phyloP scores from a whole-genome alignment of 2,888 invertebrate species.

The Pollenia labialis region DNA sequence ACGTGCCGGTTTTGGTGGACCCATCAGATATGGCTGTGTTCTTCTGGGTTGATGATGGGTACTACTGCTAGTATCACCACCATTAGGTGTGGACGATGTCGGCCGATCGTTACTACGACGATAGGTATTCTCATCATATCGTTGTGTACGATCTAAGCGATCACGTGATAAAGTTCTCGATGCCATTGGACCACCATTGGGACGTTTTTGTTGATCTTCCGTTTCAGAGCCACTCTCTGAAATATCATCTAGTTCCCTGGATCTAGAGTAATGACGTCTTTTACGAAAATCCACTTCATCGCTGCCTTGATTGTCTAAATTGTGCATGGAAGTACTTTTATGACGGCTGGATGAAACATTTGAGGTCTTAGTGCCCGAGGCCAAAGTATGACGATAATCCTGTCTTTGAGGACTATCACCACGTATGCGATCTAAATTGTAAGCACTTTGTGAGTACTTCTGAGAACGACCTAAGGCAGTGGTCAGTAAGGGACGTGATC shows the following conservation, averaged over 20 bases:
- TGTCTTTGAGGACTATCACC: slow-evolving; percentile 75
- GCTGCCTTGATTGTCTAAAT: slow-evolving; percentile 80
- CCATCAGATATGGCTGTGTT: slow-evolving; percentile 74
- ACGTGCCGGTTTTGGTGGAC: slow-evolving; percentile 84
- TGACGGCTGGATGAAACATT: slow-evolving; percentile 76
- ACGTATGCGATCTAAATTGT: slow-evolving; percentile 81
- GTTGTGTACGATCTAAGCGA: slow-evolving; percentile 77
- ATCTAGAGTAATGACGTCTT: slow-evolving; percentile 83
- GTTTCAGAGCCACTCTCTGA: slow-evolving; percentile 84
- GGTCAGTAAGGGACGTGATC: slow-evolving; percentile 78
- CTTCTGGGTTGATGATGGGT: slow-evolving; percentile 71
- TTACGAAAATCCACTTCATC: slow-evolving; percentile 83
- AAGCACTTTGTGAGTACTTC: slow-evolving; percentile 84
- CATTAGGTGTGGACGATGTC: slow-evolving; percentile 71
- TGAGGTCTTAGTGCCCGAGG: slow-evolving; percentile 71
- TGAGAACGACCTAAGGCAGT: slow-evolving; percentile 78
- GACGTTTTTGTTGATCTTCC: slow-evolving; percentile 80
- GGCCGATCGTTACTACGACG: slow-evolving; percentile 77
- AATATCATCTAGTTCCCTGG: slow-evolving; percentile 84
- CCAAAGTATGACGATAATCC: slow-evolving; percentile 78
- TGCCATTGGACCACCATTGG: slow-evolving; percentile 73
- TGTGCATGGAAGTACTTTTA: slow-evolving; percentile 83
- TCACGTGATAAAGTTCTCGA: slow-evolving; percentile 78
- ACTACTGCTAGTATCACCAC: slow-evolving; percentile 67
- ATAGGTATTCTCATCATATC: slow-evolving; percentile 78